Evolutionary conservation across 2,797 vertebrate genomes (phyloP).

Genomic region (Smutsia gigantea): DNA sequence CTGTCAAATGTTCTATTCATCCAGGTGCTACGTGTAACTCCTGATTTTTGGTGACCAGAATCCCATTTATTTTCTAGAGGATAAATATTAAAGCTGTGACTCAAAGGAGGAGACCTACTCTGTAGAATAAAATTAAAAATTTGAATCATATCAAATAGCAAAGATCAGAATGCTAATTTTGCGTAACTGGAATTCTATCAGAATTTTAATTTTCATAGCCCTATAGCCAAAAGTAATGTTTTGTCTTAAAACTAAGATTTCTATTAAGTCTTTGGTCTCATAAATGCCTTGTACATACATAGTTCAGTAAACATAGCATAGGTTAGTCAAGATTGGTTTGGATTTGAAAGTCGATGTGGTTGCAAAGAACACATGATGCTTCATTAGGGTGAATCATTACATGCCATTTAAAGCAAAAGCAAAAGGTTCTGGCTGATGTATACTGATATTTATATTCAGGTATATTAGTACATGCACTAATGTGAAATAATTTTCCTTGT

Average conservation of each 20-base stretch:
- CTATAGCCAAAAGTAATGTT: not conserved
- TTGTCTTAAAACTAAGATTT: constrained; percentile 1
- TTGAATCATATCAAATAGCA: not conserved
- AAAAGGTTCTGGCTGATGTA: not conserved
- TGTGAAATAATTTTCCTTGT: not conserved
- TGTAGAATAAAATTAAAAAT: constrained; percentile 29
- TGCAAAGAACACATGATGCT: not conserved
- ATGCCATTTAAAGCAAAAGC: not conserved
- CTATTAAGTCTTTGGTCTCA: not conserved
- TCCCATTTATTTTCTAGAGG: constrained; percentile 23
- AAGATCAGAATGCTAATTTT: not conserved
- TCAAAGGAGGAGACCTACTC: constrained; percentile 23
- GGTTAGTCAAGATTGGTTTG: not conserved
- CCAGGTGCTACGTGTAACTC: not conserved
- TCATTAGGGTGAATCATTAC: not conserved
- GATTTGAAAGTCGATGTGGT: not conserved
- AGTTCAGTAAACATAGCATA: not conserved
- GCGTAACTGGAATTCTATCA: not conserved
- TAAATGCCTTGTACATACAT: not conserved
- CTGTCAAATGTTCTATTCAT: constrained; percentile 5
- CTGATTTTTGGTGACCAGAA: constrained; percentile 31
- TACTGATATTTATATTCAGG: not conserved
- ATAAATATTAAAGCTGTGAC: not conserved
- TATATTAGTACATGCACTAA: not conserved
- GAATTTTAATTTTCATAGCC: constrained; percentile 41